Evolutionary conservation across 2,113 vertebrate genomes (phyloP).

Genomic region (Dicrurus megarhynchus): DNA sequence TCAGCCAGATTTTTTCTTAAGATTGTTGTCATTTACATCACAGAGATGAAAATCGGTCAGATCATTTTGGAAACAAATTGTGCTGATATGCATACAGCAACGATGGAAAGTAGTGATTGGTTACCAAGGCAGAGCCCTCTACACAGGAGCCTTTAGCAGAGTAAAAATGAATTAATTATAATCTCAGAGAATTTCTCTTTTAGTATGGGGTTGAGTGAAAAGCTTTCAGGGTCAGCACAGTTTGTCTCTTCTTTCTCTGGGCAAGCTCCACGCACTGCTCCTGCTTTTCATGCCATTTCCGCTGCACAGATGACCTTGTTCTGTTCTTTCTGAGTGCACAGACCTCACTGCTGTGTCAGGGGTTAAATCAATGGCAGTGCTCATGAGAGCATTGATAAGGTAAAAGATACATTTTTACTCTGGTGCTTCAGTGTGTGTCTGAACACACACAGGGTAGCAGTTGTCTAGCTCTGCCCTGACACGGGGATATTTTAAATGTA

Average conservation of each 20-base stretch:
- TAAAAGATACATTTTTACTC: neutral
- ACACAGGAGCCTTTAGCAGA: neutral
- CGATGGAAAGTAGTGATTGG: neutral
- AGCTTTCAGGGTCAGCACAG: neutral
- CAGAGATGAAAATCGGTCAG: neutral
- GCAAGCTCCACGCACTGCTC: neutral
- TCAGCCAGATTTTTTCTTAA: neutral
- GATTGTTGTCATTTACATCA: neutral
- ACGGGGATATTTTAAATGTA: neutral
- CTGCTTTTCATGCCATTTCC: neutral
- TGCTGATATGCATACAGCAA: neutral
- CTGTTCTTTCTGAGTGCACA: neutral
- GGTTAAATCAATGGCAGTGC: neutral
- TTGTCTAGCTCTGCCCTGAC: neutral
- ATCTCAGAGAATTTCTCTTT: neutral
- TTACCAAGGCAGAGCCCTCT: neutral
- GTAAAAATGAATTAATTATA: neutral
- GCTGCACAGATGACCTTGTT: neutral
- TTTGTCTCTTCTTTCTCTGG: neutral
- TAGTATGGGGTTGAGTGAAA: neutral
- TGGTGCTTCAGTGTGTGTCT: fast-evolving
- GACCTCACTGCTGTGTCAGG: neutral
- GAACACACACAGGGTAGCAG: neutral
- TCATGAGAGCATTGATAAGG: neutral
- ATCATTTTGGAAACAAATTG: neutral